phyloP scores from a whole-genome alignment of 2,797 vertebrate species.

The Denticeps clupeoides region DNA sequence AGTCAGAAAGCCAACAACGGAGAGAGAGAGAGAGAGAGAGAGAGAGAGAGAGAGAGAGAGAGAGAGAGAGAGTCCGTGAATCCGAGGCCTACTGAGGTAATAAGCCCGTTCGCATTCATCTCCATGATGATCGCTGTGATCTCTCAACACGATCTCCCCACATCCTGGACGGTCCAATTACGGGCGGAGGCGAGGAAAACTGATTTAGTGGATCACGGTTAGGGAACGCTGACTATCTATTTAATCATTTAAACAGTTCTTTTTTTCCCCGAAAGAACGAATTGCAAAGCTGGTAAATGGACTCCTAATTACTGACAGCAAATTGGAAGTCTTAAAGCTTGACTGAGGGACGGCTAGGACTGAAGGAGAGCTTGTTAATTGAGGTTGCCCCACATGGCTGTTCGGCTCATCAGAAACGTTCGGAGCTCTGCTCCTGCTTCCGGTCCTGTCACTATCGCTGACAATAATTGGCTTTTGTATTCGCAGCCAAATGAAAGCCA shows the following conservation, averaged over 20 bases:
- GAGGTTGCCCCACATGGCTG: conserved; percentile 14
- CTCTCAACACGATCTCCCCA: conserved; percentile 36
- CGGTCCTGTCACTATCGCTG: conserved; percentile 14
- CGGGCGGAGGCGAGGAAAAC: conserved; percentile 13
- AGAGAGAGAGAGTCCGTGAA: not conserved
- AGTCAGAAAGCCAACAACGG: no score
- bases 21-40: no score
- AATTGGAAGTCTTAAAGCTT: conserved; percentile 19
- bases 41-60: no score
- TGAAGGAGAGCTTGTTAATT: conserved; percentile 19
- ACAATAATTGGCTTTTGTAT: conserved; percentile 20
- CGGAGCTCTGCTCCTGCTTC: not conserved
- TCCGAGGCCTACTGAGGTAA: conserved; percentile 13
- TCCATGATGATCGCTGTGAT: conserved; percentile 39
- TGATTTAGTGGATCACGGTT: conserved; percentile 25
- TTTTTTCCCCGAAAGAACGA: conserved; percentile 10
- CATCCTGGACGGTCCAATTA: conserved; percentile 39
- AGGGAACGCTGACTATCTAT: conserved; percentile 18
- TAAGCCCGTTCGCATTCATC: conserved; percentile 20
- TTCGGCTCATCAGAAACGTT: not conserved
- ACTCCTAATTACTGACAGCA: conserved; percentile 22
- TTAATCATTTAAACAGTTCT: conserved; percentile 21
- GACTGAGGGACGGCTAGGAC: conserved; percentile 4
- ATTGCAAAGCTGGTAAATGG: conserved; percentile 13
- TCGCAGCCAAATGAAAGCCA: conserved; percentile 10